Conservation (phyloP, 1,140 invertebrate genomes). For the Philopotamus ludificatus region DNA sequence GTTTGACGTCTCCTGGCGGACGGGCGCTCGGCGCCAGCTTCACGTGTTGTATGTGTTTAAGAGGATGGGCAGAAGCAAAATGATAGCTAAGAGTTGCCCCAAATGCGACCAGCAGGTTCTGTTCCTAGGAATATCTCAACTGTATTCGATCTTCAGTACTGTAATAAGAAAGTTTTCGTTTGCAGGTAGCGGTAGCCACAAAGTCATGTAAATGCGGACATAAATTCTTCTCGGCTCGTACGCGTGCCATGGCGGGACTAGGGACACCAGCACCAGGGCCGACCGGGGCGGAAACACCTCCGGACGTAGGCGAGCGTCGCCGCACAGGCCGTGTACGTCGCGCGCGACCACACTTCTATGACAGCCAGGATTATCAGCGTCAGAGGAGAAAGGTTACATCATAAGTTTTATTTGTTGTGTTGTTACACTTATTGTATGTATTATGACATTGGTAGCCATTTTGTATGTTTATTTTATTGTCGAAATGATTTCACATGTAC, state of each 20-base stretch:
- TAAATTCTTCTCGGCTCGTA: conserved; percentile 69
- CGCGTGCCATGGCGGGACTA: conserved; percentile 46
- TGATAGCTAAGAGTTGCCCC: conserved; percentile 61
- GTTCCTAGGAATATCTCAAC: too few relatives aligned
- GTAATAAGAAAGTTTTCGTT: too few relatives aligned
- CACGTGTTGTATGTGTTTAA: neutral
- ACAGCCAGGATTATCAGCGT: conserved; percentile 74
- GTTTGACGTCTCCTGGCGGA: too few relatives aligned
- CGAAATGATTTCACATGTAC: neutral
- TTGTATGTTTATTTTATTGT: neutral
- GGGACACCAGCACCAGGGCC: conserved; percentile 46
- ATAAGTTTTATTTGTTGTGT: too few relatives aligned
- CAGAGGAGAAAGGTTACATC: conserved; percentile 60
- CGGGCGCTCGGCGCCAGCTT: neutral
- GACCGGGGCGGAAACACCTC: conserved; percentile 39
- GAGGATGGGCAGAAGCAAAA: conserved; percentile 38
- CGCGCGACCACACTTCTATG: conserved; percentile 80
- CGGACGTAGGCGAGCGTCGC: conserved; percentile 55
- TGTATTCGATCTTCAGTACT: too few relatives aligned
- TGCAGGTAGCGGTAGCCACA: conserved; percentile 75
- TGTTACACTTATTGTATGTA: too few relatives aligned
- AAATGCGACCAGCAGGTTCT: conserved; percentile 63
- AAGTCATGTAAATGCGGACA: conserved; percentile 79
- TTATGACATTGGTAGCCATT: neutral
- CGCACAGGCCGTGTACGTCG: conserved; percentile 73